Conservation (phyloP, 2,888 invertebrate species). For the Drosophila anomalata region DNA sequence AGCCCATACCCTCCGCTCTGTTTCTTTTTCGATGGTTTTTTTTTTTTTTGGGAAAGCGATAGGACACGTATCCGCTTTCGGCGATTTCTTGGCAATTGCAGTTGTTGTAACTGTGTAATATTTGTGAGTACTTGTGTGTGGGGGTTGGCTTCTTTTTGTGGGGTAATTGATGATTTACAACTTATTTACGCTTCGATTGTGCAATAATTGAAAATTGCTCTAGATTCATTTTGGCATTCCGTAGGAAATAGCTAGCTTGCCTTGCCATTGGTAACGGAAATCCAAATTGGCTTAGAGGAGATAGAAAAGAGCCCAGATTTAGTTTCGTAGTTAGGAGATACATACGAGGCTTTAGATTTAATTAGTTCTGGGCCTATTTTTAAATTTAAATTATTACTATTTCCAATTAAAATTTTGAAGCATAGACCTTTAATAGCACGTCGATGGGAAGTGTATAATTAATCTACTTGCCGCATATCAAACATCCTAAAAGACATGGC, state of each 20-base stretch:
- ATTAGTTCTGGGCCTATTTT: background rate
- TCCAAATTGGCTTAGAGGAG: constrained; percentile 8
- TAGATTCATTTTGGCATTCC: constrained; percentile 71
- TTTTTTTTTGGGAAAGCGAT: constrained; percentile 53
- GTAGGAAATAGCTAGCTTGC: constrained; percentile 17
- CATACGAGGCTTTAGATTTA: background rate
- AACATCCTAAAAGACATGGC: constrained; percentile 55
- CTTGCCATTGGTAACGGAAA: constrained; percentile 16
- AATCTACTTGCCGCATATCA: constrained; percentile 56
- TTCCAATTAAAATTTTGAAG: too few species aligned
- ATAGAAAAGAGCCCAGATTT: constrained; percentile 9
- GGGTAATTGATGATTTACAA: constrained; percentile 81
- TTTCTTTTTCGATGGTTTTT: constrained; percentile 22
- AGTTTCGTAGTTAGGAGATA: background rate
- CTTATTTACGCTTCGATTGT: constrained; percentile 81
- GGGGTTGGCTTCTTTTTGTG: constrained; percentile 50
- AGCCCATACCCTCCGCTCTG: constrained; percentile 14
- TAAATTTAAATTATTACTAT: too few species aligned
- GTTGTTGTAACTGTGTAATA: constrained; percentile 53
- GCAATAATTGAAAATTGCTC: constrained; percentile 80
- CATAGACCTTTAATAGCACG: background rate
- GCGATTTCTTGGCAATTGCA: constrained; percentile 69
- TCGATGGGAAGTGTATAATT: constrained; percentile 32
- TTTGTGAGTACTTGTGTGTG: constrained; percentile 32
- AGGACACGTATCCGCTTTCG: constrained; percentile 72